Evolutionary conservation across 1,140 invertebrate genomes (phyloP).

Genomic region (Plodia interpunctella): DNA sequence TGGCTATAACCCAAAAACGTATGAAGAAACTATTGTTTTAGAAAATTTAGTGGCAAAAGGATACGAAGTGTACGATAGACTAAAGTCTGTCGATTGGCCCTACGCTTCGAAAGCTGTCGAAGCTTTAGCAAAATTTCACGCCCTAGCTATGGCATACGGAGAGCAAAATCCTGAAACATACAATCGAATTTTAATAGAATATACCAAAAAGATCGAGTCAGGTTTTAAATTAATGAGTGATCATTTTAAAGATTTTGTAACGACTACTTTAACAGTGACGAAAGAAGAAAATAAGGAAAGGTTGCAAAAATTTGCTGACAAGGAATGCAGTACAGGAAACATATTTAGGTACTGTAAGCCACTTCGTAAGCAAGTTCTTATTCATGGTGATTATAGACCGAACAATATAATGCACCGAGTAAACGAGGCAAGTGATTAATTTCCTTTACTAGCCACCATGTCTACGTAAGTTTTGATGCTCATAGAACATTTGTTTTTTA

Average conservation of each 20-base stretch:
- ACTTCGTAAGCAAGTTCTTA: neutral
- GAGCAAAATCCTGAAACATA: too few species aligned
- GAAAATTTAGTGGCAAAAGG: conserved; percentile 23
- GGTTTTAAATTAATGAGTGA: too few species aligned
- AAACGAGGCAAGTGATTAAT: conserved; percentile 10
- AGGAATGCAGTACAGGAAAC: neutral
- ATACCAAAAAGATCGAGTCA: too few species aligned
- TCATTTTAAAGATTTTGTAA: too few species aligned
- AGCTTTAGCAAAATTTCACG: neutral
- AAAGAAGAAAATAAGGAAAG: conserved; percentile 14
- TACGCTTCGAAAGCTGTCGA: conserved; percentile 20
- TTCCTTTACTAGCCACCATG: too few species aligned
- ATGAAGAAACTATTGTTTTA: conserved; percentile 24
- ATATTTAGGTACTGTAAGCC: conserved; percentile 1
- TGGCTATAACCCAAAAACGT: neutral
- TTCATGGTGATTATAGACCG: conserved; percentile 27
- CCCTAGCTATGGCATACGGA: neutral
- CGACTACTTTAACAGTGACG: too few species aligned
- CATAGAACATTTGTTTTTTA: too few species aligned
- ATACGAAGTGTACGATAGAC: conserved; percentile 17
- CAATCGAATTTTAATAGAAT: neutral
- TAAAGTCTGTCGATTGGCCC: conserved; percentile 23
- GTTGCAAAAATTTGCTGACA: conserved; percentile 6
- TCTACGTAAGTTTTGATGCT: too few species aligned
- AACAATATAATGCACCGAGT: conserved; percentile 33